A percentile compares a stretch with the other conserved stretches of the same genome.
phyloP scores from a whole-genome alignment of 2,113 vertebrate genomes.

The Lophius piscatorius region DNA sequence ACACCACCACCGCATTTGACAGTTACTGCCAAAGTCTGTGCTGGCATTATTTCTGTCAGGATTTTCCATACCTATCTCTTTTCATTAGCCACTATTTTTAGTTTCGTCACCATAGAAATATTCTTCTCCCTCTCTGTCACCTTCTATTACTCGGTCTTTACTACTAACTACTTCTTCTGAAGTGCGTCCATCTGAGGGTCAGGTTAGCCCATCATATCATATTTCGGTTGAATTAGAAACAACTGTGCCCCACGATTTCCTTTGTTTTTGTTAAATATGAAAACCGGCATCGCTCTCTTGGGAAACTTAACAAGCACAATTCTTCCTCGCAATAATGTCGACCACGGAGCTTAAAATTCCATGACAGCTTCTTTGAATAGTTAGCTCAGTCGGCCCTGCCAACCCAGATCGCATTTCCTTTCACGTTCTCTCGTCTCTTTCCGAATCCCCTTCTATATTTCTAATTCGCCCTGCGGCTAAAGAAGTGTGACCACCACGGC shows the following conservation, averaged over 20 bases:
- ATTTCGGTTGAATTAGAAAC: slow-evolving; percentile 18
- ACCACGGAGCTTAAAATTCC: background rate
- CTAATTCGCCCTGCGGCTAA: slow-evolving; percentile 38
- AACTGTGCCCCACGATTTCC: background rate
- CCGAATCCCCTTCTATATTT: slow-evolving; percentile 29
- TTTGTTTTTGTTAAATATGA: slow-evolving; percentile 13
- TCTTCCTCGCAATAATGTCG: background rate
- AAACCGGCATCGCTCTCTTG: background rate
- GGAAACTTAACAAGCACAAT: slow-evolving; percentile 18
- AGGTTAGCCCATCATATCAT: background rate
- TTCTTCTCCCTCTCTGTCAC: background rate
- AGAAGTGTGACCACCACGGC: slow-evolving; percentile 40
- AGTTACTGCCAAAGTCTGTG: slow-evolving; percentile 21
- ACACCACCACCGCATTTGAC: slow-evolving; percentile 30
- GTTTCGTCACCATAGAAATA: no score
- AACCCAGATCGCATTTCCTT: background rate
- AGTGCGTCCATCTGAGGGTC: slow-evolving; percentile 6
- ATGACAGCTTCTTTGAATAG: slow-evolving; percentile 10
- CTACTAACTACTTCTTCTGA: background rate
- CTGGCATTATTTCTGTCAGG: slow-evolving; percentile 1
- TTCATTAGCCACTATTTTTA: background rate
- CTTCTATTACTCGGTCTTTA: background rate
- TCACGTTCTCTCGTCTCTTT: background rate
- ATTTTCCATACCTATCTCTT: slow-evolving; percentile 4
- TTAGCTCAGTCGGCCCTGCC: slow-evolving; percentile 24